A percentile compares a stretch with the other conserved stretches of the same genome.
These are phyloP conservation scores for Moxostoma hubbsi DNA, from an alignment of 2,797 vertebrate genomes.

Conservation along the genomic window DNA sequence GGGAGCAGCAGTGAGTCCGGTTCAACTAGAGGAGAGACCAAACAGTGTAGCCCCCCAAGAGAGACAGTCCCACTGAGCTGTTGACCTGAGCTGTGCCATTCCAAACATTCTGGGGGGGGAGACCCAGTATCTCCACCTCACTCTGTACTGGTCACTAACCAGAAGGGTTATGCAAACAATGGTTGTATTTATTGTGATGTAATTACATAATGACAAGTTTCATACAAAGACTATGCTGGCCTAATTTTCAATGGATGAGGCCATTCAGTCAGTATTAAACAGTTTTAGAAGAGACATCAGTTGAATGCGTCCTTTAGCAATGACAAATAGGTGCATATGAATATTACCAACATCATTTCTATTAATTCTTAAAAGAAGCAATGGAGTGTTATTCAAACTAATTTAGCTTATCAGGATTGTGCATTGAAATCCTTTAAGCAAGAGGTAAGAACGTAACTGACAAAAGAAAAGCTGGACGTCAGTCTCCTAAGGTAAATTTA, in stretches of 20 bases:
- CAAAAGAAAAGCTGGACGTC: slow-evolving; percentile 70
- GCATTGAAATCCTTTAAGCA: background rate
- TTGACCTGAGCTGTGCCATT: slow-evolving; percentile 57
- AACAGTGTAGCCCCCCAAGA: slow-evolving; percentile 65
- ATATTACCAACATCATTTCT: background rate
- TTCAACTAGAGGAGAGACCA: slow-evolving; percentile 69
- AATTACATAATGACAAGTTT: slow-evolving; percentile 52
- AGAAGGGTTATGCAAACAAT: slow-evolving; percentile 60
- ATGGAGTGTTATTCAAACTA: background rate
- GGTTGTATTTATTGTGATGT: slow-evolving; percentile 57
- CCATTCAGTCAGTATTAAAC: background rate
- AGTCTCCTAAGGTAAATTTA: slow-evolving; percentile 88
- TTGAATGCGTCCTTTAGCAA: background rate
- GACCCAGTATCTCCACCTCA: slow-evolving; percentile 52
- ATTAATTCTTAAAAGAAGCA: background rate
- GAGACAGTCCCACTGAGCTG: slow-evolving; percentile 59
- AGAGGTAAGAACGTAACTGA: slow-evolving; percentile 38
- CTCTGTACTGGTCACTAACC: slow-evolving; percentile 43
- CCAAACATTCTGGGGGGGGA: slow-evolving; percentile 57
- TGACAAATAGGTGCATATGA: no score
- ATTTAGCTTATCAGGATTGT: background rate
- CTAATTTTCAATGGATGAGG: slow-evolving; percentile 26
- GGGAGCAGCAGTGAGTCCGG: slow-evolving; percentile 60
- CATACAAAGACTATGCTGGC: slow-evolving; percentile 37
- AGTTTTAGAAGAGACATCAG: background rate